Evolutionary conservation across 2,113 vertebrate species (phyloP).

Genomic region (Burhinus oedicnemus): DNA sequence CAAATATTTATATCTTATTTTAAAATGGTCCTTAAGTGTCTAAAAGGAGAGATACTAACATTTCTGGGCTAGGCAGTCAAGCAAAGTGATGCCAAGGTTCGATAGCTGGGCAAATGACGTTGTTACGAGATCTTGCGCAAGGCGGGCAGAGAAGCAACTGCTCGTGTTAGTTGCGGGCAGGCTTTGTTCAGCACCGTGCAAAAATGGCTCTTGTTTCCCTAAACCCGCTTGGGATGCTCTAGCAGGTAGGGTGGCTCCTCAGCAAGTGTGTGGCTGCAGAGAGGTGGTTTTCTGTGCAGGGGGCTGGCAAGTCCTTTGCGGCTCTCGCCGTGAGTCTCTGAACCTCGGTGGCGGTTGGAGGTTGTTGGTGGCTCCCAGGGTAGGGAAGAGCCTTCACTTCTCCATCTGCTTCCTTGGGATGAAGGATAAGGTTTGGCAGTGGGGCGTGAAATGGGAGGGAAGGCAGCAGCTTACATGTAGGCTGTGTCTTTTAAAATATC

Average conservation of each 20-base stretch:
- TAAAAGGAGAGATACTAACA: not conserved
- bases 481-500: constrained; percentile 31
- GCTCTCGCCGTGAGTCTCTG: not conserved
- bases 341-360: not conserved
- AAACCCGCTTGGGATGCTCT: not conserved
- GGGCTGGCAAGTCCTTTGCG: not conserved
- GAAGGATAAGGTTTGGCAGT: not conserved
- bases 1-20: not conserved
- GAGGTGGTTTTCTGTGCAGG: not conserved
- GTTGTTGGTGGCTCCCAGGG: not conserved
- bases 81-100: not conserved
- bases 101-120: not conserved
- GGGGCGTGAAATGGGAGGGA: not conserved
- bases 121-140: not conserved
- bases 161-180: accelerated
- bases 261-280: not conserved
- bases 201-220: not conserved
- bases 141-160: not conserved
- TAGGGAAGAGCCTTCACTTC: not conserved
- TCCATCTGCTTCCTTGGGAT: not conserved
- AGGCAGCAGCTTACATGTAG: constrained; percentile 5
- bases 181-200: not conserved
- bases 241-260: not conserved
- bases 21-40: not conserved
- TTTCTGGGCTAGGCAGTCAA: not conserved